Conservation (phyloP, 2,888 invertebrate genomes). For the Alloplasta piceator region DNA sequence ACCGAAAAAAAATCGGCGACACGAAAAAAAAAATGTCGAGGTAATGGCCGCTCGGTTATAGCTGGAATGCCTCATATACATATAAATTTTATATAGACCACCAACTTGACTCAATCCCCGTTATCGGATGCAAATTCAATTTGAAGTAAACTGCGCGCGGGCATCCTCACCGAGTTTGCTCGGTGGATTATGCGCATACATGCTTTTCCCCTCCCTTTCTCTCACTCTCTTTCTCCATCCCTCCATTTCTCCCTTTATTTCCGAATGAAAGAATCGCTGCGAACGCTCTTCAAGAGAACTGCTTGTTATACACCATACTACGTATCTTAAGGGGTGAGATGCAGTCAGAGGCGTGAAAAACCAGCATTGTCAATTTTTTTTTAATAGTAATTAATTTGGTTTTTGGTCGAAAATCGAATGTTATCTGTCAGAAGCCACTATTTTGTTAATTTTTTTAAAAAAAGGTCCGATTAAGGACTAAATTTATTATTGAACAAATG, state of each 20-base stretch:
- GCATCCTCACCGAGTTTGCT: constrained; percentile 46
- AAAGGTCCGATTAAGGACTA: too few relatives aligned
- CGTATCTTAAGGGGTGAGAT: background rate
- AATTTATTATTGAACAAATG: too few relatives aligned
- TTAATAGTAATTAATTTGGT: too few relatives aligned
- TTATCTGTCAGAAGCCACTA: too few relatives aligned
- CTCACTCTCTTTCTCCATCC: background rate
- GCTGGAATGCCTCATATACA: too few relatives aligned
- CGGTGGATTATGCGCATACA: constrained; percentile 20
- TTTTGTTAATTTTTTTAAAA: too few relatives aligned
- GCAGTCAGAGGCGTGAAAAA: too few relatives aligned
- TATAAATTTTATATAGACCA: constrained; percentile 3
- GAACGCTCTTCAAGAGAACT: constrained; percentile 24
- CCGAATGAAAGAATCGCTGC: constrained; percentile 24
- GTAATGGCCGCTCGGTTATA: too few relatives aligned
- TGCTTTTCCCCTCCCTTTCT: background rate
- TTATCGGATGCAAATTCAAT: constrained; percentile 68
- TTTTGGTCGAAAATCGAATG: too few relatives aligned
- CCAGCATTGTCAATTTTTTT: too few relatives aligned
- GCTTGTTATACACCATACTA: constrained; percentile 29
- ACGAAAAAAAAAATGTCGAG: too few relatives aligned
- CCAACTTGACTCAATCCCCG: constrained; percentile 40
- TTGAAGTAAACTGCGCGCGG: constrained; percentile 59
- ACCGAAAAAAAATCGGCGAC: too few relatives aligned
- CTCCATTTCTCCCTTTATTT: background rate